phyloP scores from a whole-genome alignment of 2,113 vertebrate genomes.

The Cettia cetti region DNA sequence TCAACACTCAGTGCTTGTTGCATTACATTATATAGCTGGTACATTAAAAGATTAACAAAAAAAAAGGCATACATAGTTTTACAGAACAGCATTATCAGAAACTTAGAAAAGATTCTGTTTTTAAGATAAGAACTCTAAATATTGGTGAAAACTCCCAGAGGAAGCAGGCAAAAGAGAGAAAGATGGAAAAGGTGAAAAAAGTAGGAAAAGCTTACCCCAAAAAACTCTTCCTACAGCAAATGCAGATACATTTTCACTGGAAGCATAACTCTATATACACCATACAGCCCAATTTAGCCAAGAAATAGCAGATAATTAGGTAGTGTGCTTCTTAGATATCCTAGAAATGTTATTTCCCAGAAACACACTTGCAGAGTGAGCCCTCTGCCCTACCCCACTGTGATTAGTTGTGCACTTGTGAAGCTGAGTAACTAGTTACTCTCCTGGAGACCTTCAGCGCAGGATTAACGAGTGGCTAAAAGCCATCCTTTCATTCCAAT shows the following conservation, averaged over 20 bases:
- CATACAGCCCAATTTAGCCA: neutral
- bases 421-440: neutral
- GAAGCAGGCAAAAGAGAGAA: neutral
- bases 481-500: constrained; percentile 34
- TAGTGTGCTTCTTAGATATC: neutral
- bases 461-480: constrained; percentile 34
- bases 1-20: neutral
- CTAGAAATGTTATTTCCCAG: neutral
- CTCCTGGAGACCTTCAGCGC: constrained; percentile 32
- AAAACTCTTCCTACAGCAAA: neutral
- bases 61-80: neutral
- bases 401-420: neutral
- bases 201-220: neutral
- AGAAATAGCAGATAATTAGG: neutral
- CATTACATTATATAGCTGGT: neutral
- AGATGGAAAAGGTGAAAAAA: neutral
- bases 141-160: neutral
- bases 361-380: neutral
- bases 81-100: neutral
- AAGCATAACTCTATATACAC: neutral
- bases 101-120: neutral
- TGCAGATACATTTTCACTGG: neutral
- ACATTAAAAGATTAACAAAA: neutral
- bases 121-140: neutral
- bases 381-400: fast-evolving